Evolutionary conservation across 2,888 invertebrate genomes (phyloP).

Genomic region (Nasonovia ribisnigri): DNA sequence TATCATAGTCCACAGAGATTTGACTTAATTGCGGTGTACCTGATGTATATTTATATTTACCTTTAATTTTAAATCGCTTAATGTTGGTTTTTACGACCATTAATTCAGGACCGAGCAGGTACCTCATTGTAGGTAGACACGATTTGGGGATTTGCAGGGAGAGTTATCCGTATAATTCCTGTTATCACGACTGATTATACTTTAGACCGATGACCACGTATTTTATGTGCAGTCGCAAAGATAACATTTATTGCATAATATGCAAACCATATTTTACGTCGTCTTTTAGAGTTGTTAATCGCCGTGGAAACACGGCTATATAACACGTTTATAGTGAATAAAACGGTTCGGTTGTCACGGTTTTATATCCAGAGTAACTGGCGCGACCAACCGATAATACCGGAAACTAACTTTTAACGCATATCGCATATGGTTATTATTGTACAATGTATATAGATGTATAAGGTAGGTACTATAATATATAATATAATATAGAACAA

Average conservation of each 20-base stretch:
- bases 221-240: background rate
- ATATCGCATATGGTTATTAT: background rate
- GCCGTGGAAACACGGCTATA: background rate
- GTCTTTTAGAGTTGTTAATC: background rate
- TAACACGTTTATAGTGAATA: background rate
- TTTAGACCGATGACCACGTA: too few species aligned
- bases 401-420: background rate
- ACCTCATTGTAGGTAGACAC: background rate
- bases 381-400: background rate
- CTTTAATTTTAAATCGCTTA: background rate
- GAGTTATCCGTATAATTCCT: background rate
- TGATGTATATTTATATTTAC: background rate
- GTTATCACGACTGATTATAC: background rate
- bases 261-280: background rate
- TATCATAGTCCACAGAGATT: background rate
- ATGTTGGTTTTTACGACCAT: background rate
- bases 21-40: background rate
- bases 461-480: background rate
- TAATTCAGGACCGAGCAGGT: background rate
- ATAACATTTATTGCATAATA: background rate
- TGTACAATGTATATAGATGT: background rate
- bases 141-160: background rate
- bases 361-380: background rate
- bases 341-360: conserved; percentile 3
- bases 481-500: background rate